Evolutionary conservation across 2,888 invertebrate genomes (phyloP).

Genomic region (Nineta flava): DNA sequence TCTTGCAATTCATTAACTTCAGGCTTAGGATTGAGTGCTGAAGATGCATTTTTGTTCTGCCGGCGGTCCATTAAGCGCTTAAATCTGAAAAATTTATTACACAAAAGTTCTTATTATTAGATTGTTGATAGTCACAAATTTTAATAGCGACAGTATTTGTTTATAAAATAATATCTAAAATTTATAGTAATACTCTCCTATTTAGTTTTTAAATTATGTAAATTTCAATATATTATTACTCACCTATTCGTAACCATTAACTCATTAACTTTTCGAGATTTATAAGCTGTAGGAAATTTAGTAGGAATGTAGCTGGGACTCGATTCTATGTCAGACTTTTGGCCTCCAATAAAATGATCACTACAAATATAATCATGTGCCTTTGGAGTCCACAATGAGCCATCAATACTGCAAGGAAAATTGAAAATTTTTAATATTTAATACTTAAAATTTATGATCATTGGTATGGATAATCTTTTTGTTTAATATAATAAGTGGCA

Average conservation of each 20-base stretch:
- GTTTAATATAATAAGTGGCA: neutral
- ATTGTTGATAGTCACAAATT: too few species aligned
- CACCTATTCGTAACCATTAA: constrained; percentile 3
- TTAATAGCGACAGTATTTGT: too few species aligned
- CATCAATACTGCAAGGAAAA: constrained; percentile 1
- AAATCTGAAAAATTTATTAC: constrained; percentile 11
- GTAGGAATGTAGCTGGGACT: too few species aligned
- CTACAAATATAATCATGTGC: too few species aligned
- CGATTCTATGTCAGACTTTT: too few species aligned
- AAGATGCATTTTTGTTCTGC: constrained; percentile 4
- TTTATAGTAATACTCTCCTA: too few species aligned
- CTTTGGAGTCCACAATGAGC: too few species aligned
- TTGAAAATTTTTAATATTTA: neutral
- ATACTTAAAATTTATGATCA: neutral
- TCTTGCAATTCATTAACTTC: too few species aligned
- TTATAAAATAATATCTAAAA: too few species aligned
- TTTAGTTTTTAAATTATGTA: constrained; percentile 1
- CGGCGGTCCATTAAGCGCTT: constrained; percentile 5
- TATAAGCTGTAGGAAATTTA: constrained; percentile 9
- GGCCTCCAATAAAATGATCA: too few species aligned
- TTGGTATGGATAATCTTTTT: neutral
- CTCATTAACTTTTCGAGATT: constrained; percentile 7
- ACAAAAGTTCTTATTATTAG: neutral
- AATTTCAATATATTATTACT: too few species aligned
- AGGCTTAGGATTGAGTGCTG: too few species aligned